Conservation (phyloP, 2,113 vertebrate genomes). For the Xyrauchen texanus region DNA sequence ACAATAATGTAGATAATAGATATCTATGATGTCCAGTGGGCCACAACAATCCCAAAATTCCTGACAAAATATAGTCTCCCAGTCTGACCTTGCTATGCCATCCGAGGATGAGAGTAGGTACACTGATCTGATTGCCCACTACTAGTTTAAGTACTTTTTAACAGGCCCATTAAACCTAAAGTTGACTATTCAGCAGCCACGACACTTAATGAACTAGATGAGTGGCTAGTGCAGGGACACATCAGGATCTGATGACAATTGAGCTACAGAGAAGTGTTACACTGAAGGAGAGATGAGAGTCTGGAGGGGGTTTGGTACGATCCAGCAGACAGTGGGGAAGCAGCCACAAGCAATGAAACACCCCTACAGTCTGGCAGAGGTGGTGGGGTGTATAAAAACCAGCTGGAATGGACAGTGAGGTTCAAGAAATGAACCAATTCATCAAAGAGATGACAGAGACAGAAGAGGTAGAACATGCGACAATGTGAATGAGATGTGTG, state of each 20-base stretch:
- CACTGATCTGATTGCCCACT: not conserved
- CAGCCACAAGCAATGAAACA: conserved; percentile 22
- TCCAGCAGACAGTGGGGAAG: conserved; percentile 57
- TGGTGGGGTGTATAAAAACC: not conserved
- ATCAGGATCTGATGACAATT: conserved; percentile 19
- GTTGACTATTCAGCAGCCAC: not conserved
- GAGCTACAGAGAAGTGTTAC: conserved; percentile 20
- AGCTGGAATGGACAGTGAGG: conserved; percentile 1
- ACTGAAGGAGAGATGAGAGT: conserved; percentile 55
- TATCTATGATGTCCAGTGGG: too few relatives aligned
- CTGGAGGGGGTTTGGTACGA: conserved; percentile 42
- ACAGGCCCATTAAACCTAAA: conserved; percentile 7
- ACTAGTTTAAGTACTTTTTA: not conserved
- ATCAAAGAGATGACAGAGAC: conserved; percentile 32
- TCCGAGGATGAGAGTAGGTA: too few relatives aligned
- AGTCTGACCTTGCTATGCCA: too few relatives aligned
- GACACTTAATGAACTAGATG: not conserved
- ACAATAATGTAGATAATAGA: too few relatives aligned
- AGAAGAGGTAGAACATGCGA: conserved; percentile 27
- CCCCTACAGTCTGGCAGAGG: conserved; percentile 4
- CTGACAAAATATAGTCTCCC: too few relatives aligned
- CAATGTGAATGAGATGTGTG: not conserved
- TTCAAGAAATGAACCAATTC: not conserved
- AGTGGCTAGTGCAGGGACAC: conserved; percentile 17
- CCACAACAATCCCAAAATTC: too few relatives aligned